phyloP scores from a whole-genome alignment of 2,797 vertebrate genomes.

The Chrosomus eos region DNA sequence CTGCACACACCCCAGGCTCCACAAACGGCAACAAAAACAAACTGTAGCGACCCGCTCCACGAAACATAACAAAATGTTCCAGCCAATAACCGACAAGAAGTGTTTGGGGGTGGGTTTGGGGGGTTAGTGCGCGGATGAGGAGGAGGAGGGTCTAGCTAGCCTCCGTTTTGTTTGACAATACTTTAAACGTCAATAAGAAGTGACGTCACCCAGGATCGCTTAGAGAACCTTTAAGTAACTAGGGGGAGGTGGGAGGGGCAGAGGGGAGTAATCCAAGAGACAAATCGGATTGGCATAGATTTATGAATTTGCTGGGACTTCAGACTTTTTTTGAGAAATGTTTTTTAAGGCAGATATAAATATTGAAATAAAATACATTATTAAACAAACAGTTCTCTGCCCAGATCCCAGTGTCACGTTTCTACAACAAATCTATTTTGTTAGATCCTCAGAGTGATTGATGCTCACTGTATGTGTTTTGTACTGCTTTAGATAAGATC shows the following conservation, averaged over 20 bases:
- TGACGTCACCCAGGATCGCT: too few relatives aligned
- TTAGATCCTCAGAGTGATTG: background rate
- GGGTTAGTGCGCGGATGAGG: too few relatives aligned
- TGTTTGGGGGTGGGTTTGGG: too few relatives aligned
- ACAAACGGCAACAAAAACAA: too few relatives aligned
- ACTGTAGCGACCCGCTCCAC: too few relatives aligned
- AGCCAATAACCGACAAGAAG: too few relatives aligned
- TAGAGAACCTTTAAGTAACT: too few relatives aligned
- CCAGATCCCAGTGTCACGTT: background rate
- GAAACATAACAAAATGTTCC: too few relatives aligned
- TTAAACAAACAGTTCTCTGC: slow-evolving; percentile 7
- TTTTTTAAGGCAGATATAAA: slow-evolving; percentile 13
- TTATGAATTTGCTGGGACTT: background rate
- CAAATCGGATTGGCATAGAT: background rate
- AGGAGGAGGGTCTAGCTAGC: too few relatives aligned
- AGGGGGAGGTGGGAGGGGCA: background rate
- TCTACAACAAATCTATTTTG: background rate
- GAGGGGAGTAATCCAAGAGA: background rate
- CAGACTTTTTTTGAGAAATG: background rate
- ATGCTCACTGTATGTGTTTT: background rate
- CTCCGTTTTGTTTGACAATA: too few relatives aligned
- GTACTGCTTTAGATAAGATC: background rate
- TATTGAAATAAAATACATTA: slow-evolving; percentile 23
- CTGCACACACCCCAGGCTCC: too few relatives aligned
- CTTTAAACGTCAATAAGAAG: too few relatives aligned